Base-by-base conservation (phyloP, 2,113 vertebrate genomes). In the Xiphorhynchus elegans region DNA sequence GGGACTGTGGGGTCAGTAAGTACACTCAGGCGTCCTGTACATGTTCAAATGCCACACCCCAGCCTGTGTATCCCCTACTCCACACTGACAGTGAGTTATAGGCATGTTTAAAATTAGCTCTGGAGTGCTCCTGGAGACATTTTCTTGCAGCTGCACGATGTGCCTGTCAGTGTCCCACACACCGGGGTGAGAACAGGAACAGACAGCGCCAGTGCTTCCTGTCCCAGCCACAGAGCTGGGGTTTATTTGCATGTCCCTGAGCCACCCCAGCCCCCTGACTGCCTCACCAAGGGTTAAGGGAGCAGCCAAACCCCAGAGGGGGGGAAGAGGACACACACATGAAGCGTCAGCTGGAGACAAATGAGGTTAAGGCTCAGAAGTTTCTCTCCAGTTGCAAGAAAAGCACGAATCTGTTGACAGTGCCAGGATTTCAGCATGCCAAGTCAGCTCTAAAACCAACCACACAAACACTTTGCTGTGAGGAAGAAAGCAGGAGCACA, bases 301-400 rank as follows among this genome's bases (percentile, higher is more conserved):
- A 80, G 73, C 49, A 89, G 39, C 21, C 9, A 4, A 17, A 10
- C 16, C 33, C 60, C 39, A 12, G 8, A 50, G 69, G 69, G 39
- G 20, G 67, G 67, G 49, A 26, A 20, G 20, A 49, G 42, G 58
- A 84, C 67, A 37, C 31, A 2, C 26, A 53, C 40, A 84, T 25
- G 68, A 84, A 37, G 62, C 72, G 52, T 33, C 75, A 73, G 44
- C 42, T 76, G 62, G 77, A 75, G 73, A 87, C 77, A 94, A 84
- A 62, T 9, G 15, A 90, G 74, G 47, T 72, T 56, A 80, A 53
- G 42, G 46, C 82, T 90, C 90, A 66, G 49, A 81, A 96, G 66
- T 42, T 88, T 55, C 86, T 68, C 74, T 73, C 40, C 60, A 60
- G 56, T 83, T 75, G 56, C 40, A 82, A 77, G 83, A 68, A 64